These are phyloP conservation scores for Sylvilagus bachmani DNA, from an alignment of 2,113 vertebrate genomes.

Conservation along the genomic window DNA sequence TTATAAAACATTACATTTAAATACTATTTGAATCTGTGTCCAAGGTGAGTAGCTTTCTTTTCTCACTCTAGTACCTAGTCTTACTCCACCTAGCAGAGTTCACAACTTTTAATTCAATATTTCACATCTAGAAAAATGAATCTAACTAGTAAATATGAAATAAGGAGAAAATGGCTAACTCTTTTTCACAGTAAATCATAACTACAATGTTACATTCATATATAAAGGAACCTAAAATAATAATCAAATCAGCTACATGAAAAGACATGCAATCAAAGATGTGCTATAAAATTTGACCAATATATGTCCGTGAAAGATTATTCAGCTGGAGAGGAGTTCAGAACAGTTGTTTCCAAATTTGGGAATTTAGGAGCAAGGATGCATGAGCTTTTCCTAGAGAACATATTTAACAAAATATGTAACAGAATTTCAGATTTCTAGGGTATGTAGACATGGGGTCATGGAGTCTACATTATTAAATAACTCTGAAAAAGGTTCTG, in stretches of 20 bases:
- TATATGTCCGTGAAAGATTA: background rate
- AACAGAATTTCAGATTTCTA: background rate
- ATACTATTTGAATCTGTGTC: background rate
- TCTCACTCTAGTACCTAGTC: background rate
- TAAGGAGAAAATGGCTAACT: background rate
- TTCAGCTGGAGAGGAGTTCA: background rate
- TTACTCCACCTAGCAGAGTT: background rate
- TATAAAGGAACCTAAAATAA: background rate
- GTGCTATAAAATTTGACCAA: background rate
- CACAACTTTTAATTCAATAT: background rate
- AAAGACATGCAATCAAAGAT: background rate
- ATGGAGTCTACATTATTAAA: background rate
- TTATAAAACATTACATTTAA: constrained; percentile 22
- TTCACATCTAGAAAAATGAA: background rate
- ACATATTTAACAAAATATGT: background rate
- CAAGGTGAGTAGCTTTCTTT: background rate
- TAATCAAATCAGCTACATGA: constrained; percentile 32
- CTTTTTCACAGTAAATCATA: background rate
- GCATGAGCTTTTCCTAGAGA: background rate
- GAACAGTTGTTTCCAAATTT: background rate
- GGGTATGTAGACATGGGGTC: background rate
- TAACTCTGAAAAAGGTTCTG: background rate
- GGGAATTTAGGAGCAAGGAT: background rate
- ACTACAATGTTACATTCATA: background rate
- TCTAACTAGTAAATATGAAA: background rate